Evolutionary conservation across 2,888 invertebrate genomes (phyloP).

Genomic region (Acrobasis repandana): DNA sequence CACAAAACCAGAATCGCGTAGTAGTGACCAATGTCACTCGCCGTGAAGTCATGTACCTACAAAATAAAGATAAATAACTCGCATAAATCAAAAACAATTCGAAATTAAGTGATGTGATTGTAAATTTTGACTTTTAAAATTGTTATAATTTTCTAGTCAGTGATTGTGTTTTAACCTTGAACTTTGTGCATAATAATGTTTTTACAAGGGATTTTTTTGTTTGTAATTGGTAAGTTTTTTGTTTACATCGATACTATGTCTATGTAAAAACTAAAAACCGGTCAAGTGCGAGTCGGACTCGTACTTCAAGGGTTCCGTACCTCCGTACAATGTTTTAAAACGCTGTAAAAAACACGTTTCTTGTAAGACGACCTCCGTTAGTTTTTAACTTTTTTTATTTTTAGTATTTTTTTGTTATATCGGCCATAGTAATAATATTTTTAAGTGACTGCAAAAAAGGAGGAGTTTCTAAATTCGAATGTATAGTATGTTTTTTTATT

Average conservation of each 20-base stretch:
- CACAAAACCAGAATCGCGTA: conserved; percentile 6
- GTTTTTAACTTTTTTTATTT: no score
- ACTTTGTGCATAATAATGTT: conserved; percentile 2
- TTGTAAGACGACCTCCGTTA: no score
- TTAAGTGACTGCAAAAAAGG: no score
- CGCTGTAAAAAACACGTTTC: no score
- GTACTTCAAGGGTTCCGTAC: no score
- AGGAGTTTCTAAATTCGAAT: no score
- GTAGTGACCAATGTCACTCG: background rate
- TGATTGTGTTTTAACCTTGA: conserved; percentile 3
- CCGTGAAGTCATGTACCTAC: background rate
- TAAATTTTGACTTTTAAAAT: background rate
- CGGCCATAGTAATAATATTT: no score
- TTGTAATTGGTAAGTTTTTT: conserved; percentile 5
- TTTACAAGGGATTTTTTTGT: background rate
- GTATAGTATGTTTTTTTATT: no score
- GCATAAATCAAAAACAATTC: background rate
- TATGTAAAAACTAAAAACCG: background rate
- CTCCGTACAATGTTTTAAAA: no score
- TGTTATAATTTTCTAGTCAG: conserved; percentile 3
- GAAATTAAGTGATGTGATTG: conserved; percentile 2
- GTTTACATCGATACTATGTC: background rate
- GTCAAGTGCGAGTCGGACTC: no score
- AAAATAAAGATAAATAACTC: background rate
- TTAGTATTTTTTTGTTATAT: no score